phyloP scores from a whole-genome alignment of 2,888 invertebrate genomes.

The Orthosia incerta region DNA sequence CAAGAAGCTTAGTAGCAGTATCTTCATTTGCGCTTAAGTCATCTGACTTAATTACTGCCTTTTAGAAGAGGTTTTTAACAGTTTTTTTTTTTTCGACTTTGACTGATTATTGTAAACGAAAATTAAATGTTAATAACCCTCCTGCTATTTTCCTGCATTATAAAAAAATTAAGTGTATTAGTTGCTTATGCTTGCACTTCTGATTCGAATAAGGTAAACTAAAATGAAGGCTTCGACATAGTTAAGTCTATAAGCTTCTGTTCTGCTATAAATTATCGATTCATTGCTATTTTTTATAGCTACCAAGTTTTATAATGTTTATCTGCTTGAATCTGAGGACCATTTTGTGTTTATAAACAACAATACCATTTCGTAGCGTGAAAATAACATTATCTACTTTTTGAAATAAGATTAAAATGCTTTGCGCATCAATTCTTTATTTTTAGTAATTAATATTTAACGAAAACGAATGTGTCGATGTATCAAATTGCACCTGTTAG shows the following conservation, averaged over 20 bases:
- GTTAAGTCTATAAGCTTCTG: too few relatives aligned
- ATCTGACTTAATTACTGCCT: not conserved
- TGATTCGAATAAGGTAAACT: not conserved
- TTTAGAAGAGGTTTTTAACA: not conserved
- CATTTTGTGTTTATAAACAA: not conserved
- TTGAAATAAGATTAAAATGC: constrained; percentile 18
- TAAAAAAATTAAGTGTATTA: too few relatives aligned
- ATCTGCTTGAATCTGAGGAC: not conserved
- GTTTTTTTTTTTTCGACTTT: too few relatives aligned
- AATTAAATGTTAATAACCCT: too few relatives aligned
- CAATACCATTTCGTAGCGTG: not conserved
- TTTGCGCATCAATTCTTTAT: not conserved
- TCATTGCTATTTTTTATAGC: not conserved
- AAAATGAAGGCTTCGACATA: not conserved
- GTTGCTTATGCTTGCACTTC: constrained; percentile 14
- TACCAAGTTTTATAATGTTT: not conserved
- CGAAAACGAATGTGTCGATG: constrained; percentile 6
- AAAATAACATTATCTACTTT: not conserved
- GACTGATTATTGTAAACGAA: too few relatives aligned
- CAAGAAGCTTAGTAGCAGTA: not conserved
- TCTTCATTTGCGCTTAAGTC: not conserved
- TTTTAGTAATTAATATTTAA: not conserved
- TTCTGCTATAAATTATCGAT: not conserved
- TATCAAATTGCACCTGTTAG: constrained; percentile 39
- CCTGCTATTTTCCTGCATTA: not conserved